Evolutionary conservation across 2,797 vertebrate genomes (phyloP).

Genomic region (Gobio occitaniae): DNA sequence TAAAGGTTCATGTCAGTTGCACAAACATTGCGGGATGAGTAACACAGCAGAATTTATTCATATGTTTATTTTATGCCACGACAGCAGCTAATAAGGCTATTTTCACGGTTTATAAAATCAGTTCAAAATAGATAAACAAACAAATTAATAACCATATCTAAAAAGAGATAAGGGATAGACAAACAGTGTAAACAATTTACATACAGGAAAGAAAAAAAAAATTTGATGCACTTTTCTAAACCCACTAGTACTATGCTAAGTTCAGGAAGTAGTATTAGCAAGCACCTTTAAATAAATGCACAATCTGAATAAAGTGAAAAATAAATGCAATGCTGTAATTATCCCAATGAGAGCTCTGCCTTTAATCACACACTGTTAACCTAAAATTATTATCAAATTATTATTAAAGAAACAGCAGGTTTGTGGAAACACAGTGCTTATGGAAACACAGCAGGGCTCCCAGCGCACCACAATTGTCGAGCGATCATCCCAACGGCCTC

Average conservation of each 20-base stretch:
- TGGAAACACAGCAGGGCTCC: constrained; percentile 36
- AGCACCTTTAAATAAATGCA: neutral
- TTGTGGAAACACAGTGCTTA: constrained; percentile 33
- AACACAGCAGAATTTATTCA: neutral
- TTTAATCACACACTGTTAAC: neutral
- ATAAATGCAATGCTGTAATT: neutral
- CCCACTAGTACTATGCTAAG: neutral
- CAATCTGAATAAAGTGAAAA: neutral
- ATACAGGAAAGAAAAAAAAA: neutral
- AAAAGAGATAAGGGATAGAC: neutral
- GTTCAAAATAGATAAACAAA: neutral
- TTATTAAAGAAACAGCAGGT: constrained; percentile 36
- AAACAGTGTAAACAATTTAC: neutral
- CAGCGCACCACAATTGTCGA: constrained; percentile 23
- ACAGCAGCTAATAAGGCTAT: neutral
- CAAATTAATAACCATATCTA: neutral
- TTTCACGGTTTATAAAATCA: neutral
- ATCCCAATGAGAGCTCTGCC: neutral
- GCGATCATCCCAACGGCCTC: constrained; percentile 41
- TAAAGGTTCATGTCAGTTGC: neutral
- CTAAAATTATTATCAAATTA: neutral
- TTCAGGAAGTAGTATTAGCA: neutral
- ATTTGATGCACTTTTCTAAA: neutral
- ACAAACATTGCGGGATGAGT: neutral
- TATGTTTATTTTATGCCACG: neutral